Conservation (phyloP, 2,797 vertebrate species). For the Artibeus lituratus region DNA sequence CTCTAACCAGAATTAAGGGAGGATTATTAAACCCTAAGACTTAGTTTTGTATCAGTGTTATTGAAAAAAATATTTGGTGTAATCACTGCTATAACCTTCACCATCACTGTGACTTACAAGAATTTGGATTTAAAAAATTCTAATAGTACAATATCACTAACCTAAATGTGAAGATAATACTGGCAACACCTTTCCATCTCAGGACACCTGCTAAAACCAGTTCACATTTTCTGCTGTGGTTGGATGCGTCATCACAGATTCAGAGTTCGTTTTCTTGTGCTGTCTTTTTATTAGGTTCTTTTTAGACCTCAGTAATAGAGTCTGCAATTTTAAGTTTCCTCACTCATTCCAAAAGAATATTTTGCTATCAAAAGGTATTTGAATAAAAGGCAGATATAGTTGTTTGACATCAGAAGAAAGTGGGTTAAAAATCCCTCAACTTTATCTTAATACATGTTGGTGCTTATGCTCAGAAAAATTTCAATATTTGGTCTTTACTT, state of each 20-base stretch:
- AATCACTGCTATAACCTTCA: background rate
- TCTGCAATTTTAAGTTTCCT: conserved; percentile 22
- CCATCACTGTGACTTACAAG: background rate
- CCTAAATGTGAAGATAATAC: background rate
- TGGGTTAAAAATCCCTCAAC: background rate
- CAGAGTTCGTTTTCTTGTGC: conserved; percentile 18
- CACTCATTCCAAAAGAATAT: conserved; percentile 15
- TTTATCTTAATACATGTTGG: conserved; percentile 14
- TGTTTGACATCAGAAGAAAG: conserved; percentile 19
- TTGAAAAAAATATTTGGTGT: background rate
- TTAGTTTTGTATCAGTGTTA: background rate
- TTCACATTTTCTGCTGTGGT: background rate
- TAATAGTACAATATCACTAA: background rate
- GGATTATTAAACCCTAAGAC: background rate
- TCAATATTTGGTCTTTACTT: conserved; percentile 29
- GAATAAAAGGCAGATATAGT: conserved; percentile 28
- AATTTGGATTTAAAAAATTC: background rate
- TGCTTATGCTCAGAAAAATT: conserved; percentile 38
- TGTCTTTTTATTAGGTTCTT: background rate
- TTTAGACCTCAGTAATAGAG: background rate
- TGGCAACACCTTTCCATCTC: background rate
- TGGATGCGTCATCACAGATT: background rate
- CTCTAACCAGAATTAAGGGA: background rate
- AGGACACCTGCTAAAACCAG: background rate
- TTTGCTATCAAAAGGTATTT: conserved; percentile 6